These are phyloP conservation scores for Forbesichthys papilliferus DNA, from an alignment of 2,113 vertebrate genomes.

Conservation along the genomic window DNA sequence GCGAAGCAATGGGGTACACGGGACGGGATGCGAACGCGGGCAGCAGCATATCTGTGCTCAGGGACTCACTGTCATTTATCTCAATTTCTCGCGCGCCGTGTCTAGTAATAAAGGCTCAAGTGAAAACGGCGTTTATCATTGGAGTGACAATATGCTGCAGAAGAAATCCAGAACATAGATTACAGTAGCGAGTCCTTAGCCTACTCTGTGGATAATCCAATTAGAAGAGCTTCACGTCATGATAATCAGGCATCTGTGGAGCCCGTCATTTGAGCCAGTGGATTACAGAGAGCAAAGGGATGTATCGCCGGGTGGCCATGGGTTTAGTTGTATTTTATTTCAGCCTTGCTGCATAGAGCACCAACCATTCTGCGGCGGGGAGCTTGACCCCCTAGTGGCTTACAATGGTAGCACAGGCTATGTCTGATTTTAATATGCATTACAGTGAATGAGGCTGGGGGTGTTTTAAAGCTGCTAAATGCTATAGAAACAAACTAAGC, in stretches of 20 bases:
- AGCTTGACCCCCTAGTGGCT: constrained; percentile 77
- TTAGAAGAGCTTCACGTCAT: constrained; percentile 71
- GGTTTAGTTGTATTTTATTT: constrained; percentile 51
- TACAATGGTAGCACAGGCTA: constrained; percentile 25
- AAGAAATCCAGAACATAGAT: constrained; percentile 71
- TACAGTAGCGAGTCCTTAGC: constrained; percentile 69
- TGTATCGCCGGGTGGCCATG: constrained; percentile 52
- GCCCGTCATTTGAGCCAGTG: constrained; percentile 61
- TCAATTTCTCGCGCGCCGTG: constrained; percentile 74
- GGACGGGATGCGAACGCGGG: constrained; percentile 67
- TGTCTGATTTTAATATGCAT: constrained; percentile 44
- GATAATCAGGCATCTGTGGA: constrained; percentile 67
- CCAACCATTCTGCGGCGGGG: constrained; percentile 50
- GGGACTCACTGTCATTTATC: constrained; percentile 76
- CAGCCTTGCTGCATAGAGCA: constrained; percentile 62
- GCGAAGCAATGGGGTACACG: constrained; percentile 50
- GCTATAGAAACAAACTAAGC: constrained; percentile 26
- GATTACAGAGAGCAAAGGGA: constrained; percentile 64
- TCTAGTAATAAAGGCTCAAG: constrained; percentile 75
- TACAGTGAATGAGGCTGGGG: constrained; percentile 25
- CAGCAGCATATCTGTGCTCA: constrained; percentile 68
- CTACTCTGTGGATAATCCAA: constrained; percentile 67
- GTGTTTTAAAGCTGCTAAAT: constrained; percentile 16
- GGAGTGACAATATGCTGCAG: constrained; percentile 74
- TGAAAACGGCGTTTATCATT: constrained; percentile 77